Percentiles rank a stretch among this genome's conserved stretches.
Conservation (phyloP, 2,797 vertebrate species). For the Chrosomus eos region DNA sequence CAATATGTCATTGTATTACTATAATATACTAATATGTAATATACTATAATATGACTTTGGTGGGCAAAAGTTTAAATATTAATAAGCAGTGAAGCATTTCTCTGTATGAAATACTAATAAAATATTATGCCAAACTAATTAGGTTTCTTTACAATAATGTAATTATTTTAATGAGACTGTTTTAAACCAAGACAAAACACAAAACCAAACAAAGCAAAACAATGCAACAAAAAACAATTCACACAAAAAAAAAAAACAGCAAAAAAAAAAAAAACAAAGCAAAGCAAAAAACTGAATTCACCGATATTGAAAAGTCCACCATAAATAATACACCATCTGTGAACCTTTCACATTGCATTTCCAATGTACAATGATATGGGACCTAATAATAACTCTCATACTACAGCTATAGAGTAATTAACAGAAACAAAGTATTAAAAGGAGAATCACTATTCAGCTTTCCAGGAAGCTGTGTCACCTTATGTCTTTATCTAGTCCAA, state of each 20-base stretch:
- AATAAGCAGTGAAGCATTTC: not conserved
- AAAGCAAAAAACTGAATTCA: no score
- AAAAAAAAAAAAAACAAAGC: not conserved
- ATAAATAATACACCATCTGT: not conserved
- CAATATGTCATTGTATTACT: no score
- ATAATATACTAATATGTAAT: not conserved
- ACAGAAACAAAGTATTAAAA: slow-evolving; percentile 11
- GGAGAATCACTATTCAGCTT: not conserved
- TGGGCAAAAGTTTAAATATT: not conserved
- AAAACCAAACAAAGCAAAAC: not conserved
- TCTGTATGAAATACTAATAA: not conserved
- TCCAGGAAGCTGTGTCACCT: slow-evolving; percentile 22
- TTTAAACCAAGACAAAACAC: not conserved
- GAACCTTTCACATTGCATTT: not conserved
- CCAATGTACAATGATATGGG: not conserved
- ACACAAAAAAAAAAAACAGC: no score
- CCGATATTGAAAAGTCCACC: not conserved
- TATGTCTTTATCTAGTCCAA: slow-evolving; percentile 15
- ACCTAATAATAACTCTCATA: not conserved
- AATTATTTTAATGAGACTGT: not conserved
- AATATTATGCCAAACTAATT: not conserved
- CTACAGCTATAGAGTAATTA: slow-evolving; percentile 10
- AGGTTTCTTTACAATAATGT: not conserved
- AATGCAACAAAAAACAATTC: no score
- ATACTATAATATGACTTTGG: not conserved